These are phyloP conservation scores for Potamarius usumacintae DNA, from an alignment of 2,113 vertebrate genomes.

Conservation along the genomic window DNA sequence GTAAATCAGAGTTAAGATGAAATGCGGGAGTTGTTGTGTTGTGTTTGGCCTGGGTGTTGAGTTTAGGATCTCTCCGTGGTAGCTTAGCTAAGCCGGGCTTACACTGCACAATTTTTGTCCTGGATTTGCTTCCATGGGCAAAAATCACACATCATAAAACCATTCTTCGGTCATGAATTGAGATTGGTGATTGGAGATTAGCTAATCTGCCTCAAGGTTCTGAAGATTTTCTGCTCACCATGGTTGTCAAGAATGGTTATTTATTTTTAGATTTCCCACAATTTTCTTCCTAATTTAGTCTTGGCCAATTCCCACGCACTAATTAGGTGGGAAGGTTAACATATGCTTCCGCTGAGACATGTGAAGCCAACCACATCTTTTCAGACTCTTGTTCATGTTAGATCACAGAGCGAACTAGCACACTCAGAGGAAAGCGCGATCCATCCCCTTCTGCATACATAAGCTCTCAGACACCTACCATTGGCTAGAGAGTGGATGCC, in stretches of 20 bases:
- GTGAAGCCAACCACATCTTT: background rate
- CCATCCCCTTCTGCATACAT: background rate
- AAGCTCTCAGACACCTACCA: background rate
- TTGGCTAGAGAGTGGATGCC: background rate
- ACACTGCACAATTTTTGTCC: background rate
- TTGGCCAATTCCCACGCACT: background rate
- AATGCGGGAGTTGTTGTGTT: slow-evolving; percentile 52
- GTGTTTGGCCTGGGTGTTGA: slow-evolving; percentile 51
- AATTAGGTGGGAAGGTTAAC: background rate
- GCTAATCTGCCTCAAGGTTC: background rate
- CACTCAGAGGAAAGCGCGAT: background rate
- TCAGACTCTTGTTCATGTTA: background rate
- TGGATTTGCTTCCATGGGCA: background rate
- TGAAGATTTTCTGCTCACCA: background rate
- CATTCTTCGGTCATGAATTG: background rate
- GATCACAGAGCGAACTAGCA: background rate
- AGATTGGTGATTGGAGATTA: background rate
- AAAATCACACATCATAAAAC: background rate
- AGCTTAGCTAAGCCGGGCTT: background rate
- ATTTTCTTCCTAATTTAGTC: background rate
- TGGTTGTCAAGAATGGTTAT: background rate
- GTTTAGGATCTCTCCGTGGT: slow-evolving; percentile 52
- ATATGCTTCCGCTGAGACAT: background rate
- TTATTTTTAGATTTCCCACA: background rate
- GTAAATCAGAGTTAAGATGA: slow-evolving; percentile 55